phyloP scores from a whole-genome alignment of 2,888 invertebrate species.

The Eurytoma californica region DNA sequence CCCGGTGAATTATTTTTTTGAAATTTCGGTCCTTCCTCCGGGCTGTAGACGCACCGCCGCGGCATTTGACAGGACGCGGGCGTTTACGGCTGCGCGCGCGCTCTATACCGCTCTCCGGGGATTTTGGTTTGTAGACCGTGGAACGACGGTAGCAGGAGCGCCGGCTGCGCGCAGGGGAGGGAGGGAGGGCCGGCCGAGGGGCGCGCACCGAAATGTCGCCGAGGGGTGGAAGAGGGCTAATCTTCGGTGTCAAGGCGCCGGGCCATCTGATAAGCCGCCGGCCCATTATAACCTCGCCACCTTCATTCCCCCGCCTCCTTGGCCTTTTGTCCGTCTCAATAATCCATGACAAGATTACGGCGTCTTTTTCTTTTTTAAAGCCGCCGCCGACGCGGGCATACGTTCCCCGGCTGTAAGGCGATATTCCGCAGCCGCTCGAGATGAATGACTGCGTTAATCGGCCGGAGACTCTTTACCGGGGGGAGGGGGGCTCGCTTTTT shows the following conservation, averaged over 20 bases:
- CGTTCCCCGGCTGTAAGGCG: slow-evolving; percentile 1
- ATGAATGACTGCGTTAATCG: slow-evolving; percentile 6
- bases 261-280: slow-evolving; percentile 61
- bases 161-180: neutral
- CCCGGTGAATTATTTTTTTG: too few species aligned
- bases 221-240: slow-evolving; percentile 55
- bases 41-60: too few species aligned
- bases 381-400: neutral
- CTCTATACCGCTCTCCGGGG: slow-evolving; percentile 38
- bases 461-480: neutral
- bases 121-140: neutral
- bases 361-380: neutral
- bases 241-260: slow-evolving; percentile 62
- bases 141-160: neutral
- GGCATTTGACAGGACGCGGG: too few species aligned
- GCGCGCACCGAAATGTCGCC: neutral
- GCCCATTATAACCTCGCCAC: slow-evolving; percentile 43
- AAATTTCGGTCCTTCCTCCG: too few species aligned
- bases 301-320: neutral
- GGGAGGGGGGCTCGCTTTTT: neutral
- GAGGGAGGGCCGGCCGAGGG: neutral
- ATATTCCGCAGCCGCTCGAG: slow-evolving; percentile 9
- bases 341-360: slow-evolving; percentile 45
- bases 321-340: slow-evolving; percentile 27
- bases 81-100: slow-evolving; percentile 25